Evolutionary conservation across 2,797 vertebrate genomes (phyloP).

Genomic region (Nyctalus aviator): DNA sequence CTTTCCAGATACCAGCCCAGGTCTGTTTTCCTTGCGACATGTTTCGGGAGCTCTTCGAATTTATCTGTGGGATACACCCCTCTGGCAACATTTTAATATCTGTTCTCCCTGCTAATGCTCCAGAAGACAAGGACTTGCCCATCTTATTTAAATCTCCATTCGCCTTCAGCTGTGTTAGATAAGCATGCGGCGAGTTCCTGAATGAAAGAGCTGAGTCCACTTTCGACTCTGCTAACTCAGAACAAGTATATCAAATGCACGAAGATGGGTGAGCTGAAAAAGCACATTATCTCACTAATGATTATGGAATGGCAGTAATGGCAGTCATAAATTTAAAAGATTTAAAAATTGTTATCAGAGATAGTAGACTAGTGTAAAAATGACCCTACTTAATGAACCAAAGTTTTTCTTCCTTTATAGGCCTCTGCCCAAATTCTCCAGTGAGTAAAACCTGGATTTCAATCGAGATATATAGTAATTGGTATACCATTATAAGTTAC

Average conservation of each 20-base stretch:
- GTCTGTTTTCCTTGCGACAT: not conserved
- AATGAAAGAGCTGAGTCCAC: not conserved
- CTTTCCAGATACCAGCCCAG: not conserved
- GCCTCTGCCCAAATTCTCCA: not conserved
- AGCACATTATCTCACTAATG: slow-evolving; percentile 29
- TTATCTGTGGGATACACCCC: not conserved
- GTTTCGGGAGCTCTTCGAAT: not conserved
- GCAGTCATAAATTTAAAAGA: slow-evolving; percentile 41
- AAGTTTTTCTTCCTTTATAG: slow-evolving; percentile 25
- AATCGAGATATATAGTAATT: not conserved
- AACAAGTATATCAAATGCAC: not conserved
- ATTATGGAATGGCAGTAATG: not conserved
- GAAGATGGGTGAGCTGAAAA: not conserved
- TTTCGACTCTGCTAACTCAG: not conserved
- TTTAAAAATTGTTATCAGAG: slow-evolving; percentile 7
- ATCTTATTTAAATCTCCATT: not conserved
- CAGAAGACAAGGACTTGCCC: not conserved
- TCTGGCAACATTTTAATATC: not conserved
- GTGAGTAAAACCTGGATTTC: not conserved
- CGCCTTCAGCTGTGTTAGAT: not conserved
- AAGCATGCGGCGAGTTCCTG: accelerated
- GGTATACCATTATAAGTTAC: not conserved
- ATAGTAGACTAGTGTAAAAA: slow-evolving; percentile 14
- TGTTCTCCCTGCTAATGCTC: not conserved
- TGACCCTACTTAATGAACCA: slow-evolving; percentile 19